phyloP scores from a whole-genome alignment of 2,888 invertebrate genomes.

The Euplexia lucipara region DNA sequence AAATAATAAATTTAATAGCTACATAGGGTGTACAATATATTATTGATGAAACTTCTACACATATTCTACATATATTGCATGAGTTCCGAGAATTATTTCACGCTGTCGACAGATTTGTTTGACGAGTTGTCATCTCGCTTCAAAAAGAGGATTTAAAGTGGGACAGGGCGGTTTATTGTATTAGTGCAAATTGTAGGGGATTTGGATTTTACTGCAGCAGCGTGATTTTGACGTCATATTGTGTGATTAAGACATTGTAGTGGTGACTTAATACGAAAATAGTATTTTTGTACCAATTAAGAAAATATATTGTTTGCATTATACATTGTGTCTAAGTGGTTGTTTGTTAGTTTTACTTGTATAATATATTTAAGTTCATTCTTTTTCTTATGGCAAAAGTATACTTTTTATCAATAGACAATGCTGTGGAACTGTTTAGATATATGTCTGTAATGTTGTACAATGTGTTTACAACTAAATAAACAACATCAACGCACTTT shows the following conservation, averaged over 20 bases:
- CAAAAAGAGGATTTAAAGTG: slow-evolving; percentile 62
- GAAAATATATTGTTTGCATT: too few species aligned
- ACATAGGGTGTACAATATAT: too few species aligned
- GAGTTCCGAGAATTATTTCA: slow-evolving; percentile 48
- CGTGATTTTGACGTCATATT: slow-evolving; percentile 29
- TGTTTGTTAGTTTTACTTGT: too few species aligned
- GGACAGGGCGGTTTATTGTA: slow-evolving; percentile 56
- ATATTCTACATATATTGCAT: neutral
- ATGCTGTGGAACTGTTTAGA: too few species aligned
- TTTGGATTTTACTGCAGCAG: slow-evolving; percentile 3
- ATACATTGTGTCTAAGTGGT: too few species aligned
- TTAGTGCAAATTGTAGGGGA: slow-evolving; percentile 54
- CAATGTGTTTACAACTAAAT: too few species aligned
- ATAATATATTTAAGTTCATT: too few species aligned
- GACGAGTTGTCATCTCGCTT: slow-evolving; percentile 52
- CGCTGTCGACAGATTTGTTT: slow-evolving; percentile 58
- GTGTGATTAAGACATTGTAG: slow-evolving; percentile 14
- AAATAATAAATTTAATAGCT: too few species aligned
- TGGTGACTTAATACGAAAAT: neutral
- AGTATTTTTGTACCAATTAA: neutral
- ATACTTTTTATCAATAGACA: too few species aligned
- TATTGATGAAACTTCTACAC: slow-evolving; percentile 31
- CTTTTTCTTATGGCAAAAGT: too few species aligned
- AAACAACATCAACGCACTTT: too few species aligned
- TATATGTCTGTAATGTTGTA: too few species aligned